Base-by-base conservation (phyloP, 1,140 invertebrate species). In the Bombus waltoni region DNA sequence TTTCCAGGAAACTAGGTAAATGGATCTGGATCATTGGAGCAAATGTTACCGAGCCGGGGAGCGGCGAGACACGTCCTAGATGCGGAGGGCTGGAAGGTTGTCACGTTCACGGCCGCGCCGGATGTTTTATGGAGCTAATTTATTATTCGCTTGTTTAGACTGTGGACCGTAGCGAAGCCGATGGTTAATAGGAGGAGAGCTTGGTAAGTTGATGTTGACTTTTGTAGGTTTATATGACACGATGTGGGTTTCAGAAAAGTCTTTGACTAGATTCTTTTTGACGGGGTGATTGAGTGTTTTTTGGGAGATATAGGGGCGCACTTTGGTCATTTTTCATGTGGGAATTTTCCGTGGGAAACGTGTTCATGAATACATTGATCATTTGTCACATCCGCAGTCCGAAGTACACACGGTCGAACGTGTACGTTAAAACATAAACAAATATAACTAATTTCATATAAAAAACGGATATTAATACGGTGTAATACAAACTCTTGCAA, bases 21-120 rank as follows among this genome's bases (percentile, higher is more conserved):
- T 88, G 80, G 88, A 93, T 93, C 89, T 93, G 83, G 92, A 92
- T 87, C 90, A 91, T 85, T 89, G 91, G 89, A 79, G 65, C 83
- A 81, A 86, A 28, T n/a, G 35, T 15, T 79, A 71, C 80, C 40
- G 70, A 35, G 25, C 25, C 18, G 57, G 42, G 25, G 35, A 70
- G 53, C 74, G 44, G 47, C 62, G 62, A 35, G 38, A 25, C 44
- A 82, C 32, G 82, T 72, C 40, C 82, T 84, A 84, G 82, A 62
- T 84, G 66, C n/a, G 10, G 44, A 62, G 81, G 71, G 81, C 71
- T 75, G 38, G 57, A 44, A 71, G 38, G 65, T 68, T 71, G 75
- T 78, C 74, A 65, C 74, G 81, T 78, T 22, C 40, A 25, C 32
- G 38, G 42, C 11, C 28, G 3, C 53, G 28, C 57, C 35, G 40